Conservation (phyloP, 2,113 vertebrate species). For the Varanus komodoensis region DNA sequence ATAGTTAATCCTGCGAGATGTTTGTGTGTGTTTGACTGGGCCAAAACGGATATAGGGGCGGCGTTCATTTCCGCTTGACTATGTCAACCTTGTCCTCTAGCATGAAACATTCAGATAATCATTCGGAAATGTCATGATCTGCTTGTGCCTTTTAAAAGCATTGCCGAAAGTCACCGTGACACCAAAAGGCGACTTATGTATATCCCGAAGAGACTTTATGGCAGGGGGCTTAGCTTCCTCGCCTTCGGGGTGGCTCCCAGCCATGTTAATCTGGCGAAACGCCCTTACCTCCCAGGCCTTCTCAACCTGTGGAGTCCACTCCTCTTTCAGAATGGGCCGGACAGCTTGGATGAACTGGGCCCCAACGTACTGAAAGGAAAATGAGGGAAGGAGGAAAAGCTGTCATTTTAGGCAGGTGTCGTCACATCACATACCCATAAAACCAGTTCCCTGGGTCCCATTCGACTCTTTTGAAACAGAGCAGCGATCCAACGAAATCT, state of each 20-base stretch:
- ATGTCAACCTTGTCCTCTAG: too few species aligned
- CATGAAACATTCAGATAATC: too few species aligned
- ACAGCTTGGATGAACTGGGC: constrained; percentile 52
- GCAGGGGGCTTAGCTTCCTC: too few species aligned
- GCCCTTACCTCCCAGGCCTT: constrained; percentile 53
- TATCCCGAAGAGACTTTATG: too few species aligned
- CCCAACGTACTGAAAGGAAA: constrained; percentile 48
- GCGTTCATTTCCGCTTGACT: too few species aligned
- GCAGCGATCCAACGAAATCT: not conserved
- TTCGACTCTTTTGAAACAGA: not conserved
- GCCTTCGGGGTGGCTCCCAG: not conserved
- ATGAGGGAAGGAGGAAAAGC: not conserved
- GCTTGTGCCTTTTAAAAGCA: too few species aligned
- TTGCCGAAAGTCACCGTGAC: not conserved
- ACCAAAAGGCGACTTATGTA: not conserved
- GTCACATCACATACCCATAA: not conserved
- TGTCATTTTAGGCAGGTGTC: not conserved
- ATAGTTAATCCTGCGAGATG: too few species aligned
- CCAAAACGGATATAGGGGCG: too few species aligned
- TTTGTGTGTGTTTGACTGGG: too few species aligned
- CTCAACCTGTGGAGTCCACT: constrained; percentile 53
- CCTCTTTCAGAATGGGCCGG: constrained; percentile 52
- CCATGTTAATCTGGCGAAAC: fast-evolving
- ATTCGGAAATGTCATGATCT: too few species aligned
- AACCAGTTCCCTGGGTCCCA: not conserved